Conservation (phyloP, 2,888 invertebrate genomes). For the Galeopsomyia nigrocyanea region DNA sequence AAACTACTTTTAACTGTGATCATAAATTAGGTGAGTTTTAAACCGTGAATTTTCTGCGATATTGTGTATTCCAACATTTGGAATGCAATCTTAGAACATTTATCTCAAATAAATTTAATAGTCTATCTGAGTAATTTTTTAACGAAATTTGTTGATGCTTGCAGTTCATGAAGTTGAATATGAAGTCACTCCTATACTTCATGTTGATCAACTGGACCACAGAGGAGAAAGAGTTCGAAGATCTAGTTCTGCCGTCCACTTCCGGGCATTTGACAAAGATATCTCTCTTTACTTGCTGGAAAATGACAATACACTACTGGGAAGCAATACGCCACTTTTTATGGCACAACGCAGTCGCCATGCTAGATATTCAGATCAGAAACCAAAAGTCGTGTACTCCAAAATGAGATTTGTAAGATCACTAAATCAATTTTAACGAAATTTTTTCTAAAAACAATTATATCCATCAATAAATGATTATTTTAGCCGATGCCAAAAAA, state of each 20-base stretch:
- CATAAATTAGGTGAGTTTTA: neutral
- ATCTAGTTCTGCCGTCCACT: neutral
- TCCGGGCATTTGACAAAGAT: constrained; percentile 23
- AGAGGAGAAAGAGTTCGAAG: neutral
- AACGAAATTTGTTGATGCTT: neutral
- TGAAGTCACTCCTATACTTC: constrained; percentile 20
- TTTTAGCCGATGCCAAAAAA: constrained; percentile 19
- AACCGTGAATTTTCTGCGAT: no score
- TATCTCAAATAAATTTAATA: no score
- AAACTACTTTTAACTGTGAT: constrained; percentile 16
- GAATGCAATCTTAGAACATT: no score
- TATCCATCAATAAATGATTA: neutral
- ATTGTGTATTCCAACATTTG: no score
- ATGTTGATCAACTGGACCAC: neutral
- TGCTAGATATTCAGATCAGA: neutral
- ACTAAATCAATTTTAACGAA: neutral
- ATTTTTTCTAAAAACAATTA: neutral
- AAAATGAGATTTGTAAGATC: constrained; percentile 19
- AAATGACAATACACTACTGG: constrained; percentile 21
- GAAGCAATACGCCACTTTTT: constrained; percentile 20
- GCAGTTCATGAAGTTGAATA: constrained; percentile 22
- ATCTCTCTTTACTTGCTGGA: constrained; percentile 28
- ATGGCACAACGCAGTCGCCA: neutral
- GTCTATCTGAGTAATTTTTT: neutral
- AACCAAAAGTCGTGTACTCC: neutral